phyloP scores from a whole-genome alignment of 2,113 vertebrate genomes.

The Clarias batrachus region DNA sequence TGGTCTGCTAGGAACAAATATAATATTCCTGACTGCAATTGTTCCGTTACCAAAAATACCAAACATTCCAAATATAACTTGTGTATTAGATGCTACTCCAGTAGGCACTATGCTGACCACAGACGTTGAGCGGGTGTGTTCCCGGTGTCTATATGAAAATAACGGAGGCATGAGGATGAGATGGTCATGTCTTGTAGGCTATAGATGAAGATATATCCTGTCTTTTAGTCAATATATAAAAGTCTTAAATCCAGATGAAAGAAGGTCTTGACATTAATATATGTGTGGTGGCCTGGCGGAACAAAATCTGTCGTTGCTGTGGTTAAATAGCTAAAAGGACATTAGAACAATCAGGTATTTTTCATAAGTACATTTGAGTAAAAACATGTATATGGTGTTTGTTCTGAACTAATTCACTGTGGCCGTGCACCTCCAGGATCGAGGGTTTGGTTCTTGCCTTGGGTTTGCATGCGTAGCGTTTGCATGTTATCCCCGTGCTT shows the following conservation, averaged over 20 bases:
- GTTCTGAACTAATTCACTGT: too few species aligned
- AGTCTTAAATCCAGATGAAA: background rate
- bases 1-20: background rate
- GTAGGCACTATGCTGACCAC: background rate
- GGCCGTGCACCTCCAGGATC: too few species aligned
- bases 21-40: background rate
- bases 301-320: background rate
- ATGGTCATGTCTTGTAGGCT: background rate
- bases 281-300: background rate
- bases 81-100: background rate
- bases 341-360: background rate
- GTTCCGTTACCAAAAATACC: background rate
- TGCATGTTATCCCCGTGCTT: too few species aligned
- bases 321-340: background rate
- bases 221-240: background rate
- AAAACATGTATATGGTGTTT: too few species aligned
- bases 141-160: background rate
- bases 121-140: background rate
- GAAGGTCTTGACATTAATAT: background rate
- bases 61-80: background rate
- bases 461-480: too few species aligned
- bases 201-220: background rate
- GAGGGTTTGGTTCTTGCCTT: too few species aligned
- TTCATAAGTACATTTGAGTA: background rate
- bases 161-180: background rate